A percentile compares a stretch with the other conserved stretches of the same genome.
Conservation (phyloP, 1,140 invertebrate genomes). For the Leptonema lineaticorne region DNA sequence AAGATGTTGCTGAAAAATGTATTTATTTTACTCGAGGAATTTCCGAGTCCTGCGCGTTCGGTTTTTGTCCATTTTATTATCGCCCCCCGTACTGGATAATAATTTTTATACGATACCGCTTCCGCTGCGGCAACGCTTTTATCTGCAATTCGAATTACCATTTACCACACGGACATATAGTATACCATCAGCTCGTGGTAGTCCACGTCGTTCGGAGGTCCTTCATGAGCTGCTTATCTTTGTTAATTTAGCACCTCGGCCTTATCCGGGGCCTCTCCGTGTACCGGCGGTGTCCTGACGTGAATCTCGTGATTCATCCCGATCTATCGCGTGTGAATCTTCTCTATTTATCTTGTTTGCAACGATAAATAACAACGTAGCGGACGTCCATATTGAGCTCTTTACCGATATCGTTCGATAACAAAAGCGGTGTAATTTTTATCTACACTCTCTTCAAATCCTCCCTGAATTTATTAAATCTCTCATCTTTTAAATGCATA, state of each 20-base stretch:
- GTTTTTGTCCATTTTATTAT: too few relatives aligned
- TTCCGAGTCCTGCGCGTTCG: too few relatives aligned
- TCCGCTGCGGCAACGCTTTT: neutral
- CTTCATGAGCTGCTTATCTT: constrained; percentile 21
- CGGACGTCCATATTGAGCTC: neutral
- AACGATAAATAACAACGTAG: constrained; percentile 37
- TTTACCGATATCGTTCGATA: neutral
- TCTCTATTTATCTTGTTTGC: constrained; percentile 40
- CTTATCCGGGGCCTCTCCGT: constrained; percentile 30
- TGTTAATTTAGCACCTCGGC: constrained; percentile 35
- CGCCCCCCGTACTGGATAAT: too few relatives aligned
- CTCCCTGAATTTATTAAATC: too few relatives aligned
- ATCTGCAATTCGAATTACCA: neutral
- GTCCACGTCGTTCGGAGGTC: neutral
- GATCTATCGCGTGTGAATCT: constrained; percentile 41
- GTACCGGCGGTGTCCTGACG: constrained; percentile 16
- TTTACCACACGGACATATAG: constrained; percentile 16
- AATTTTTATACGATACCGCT: neutral
- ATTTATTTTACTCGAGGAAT: too few relatives aligned
- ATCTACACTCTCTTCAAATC: neutral
- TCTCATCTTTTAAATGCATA: too few relatives aligned
- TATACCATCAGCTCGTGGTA: constrained; percentile 3
- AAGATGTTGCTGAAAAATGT: too few relatives aligned
- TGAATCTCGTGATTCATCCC: constrained; percentile 39
- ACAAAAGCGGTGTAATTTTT: neutral